Base-by-base conservation (phyloP, 2,888 invertebrate genomes). In the Argyresthia albistria region DNA sequence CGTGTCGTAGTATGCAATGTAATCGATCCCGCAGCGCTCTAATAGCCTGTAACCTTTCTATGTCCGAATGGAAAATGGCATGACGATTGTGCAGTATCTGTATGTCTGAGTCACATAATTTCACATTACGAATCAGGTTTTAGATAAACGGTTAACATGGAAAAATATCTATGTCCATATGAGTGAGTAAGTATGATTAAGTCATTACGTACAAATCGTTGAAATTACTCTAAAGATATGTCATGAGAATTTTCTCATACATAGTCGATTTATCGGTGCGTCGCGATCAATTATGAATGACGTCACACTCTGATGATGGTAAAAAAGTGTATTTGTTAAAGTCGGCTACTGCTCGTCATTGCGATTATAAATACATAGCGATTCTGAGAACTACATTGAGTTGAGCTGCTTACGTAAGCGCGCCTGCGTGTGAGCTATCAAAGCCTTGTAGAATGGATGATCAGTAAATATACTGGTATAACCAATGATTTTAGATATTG, bases 371-470 rank as follows among this genome's bases (percentile, higher is more conserved):
- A 68, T 69, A 70, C 65, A 75, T 75, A 62, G 68, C 6, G 10
- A 63, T 83, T 83, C 81, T 68, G 48, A 72, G 80, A 82, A 84
- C 62, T 57, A 56, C 60, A 62, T 66, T 61, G 54, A 63, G 70
- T 66, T 63, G 16, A 61, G 67, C 60, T 65, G 73, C 73, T 86
- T 81, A 78, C 83, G 84, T 80, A 78, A 84, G 66, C 62, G 66
- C 15, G 46, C 15, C 25, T 25, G 25, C 46, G 16, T 46, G 46
- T 15, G n/a, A 16, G 35, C 35, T 45, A 11, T 46, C 25, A 46
- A 42, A 50, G 50, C 35, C 50, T 42, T 46, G 14, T 15, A 8
- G 14, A 39, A 49, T 39, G 50, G 50, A 46, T 51, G 54, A 46
- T 54, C 37, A 53, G 48, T 53, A n/a, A 45, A 12, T 42, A 50